Evolutionary conservation across 2,797 vertebrate species (phyloP).

Genomic region (Muscicapa striata): DNA sequence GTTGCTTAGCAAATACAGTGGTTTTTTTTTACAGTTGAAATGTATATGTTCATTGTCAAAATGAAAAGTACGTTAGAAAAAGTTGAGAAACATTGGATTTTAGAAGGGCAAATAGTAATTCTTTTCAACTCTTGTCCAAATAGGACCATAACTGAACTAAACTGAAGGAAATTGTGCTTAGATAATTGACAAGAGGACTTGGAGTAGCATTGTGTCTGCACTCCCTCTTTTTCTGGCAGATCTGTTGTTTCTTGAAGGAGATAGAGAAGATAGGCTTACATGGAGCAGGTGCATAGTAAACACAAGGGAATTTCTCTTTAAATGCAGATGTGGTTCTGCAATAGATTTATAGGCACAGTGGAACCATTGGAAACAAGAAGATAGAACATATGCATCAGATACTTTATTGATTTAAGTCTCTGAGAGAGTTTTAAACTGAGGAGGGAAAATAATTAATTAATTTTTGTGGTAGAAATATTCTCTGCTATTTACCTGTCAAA

Average conservation of each 20-base stretch:
- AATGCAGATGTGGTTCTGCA: slow-evolving; percentile 44
- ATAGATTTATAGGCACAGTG: slow-evolving; percentile 11
- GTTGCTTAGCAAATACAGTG: neutral
- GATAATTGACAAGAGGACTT: slow-evolving; percentile 18
- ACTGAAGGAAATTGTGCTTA: slow-evolving; percentile 48
- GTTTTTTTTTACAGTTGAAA: neutral
- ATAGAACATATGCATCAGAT: slow-evolving; percentile 26
- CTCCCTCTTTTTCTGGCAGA: slow-evolving; percentile 30
- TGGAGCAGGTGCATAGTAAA: slow-evolving; percentile 65
- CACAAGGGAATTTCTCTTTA: slow-evolving; percentile 60
- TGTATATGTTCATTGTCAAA: neutral
- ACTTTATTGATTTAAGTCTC: slow-evolving; percentile 51
- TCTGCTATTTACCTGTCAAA: slow-evolving; percentile 9
- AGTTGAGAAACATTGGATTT: neutral
- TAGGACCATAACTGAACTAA: slow-evolving; percentile 22
- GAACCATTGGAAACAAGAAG: slow-evolving; percentile 23
- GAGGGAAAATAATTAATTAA: neutral
- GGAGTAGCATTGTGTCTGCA: neutral
- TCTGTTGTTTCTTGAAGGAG: slow-evolving; percentile 33
- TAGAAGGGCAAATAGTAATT: neutral
- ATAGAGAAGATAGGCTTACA: slow-evolving; percentile 45
- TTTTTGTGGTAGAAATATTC: slow-evolving; percentile 31
- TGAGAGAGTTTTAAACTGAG: neutral
- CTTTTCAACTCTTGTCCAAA: slow-evolving; percentile 5
- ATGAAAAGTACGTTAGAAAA: slow-evolving; percentile 23